phyloP scores from a whole-genome alignment of 2,797 vertebrate species.

The Rachycentron canadum region DNA sequence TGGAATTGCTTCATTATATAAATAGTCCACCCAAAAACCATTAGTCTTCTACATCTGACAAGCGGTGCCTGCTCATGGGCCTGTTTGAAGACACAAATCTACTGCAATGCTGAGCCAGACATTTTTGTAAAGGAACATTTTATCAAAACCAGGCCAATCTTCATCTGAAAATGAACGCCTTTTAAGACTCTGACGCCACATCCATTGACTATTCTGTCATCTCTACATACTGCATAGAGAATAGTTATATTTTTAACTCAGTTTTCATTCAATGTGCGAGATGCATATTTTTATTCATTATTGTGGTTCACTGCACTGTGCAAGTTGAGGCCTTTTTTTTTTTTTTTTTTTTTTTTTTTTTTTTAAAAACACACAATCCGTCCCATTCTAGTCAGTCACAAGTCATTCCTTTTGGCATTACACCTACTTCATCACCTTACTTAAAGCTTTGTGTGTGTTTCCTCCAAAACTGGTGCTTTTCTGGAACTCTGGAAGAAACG shows the following conservation, averaged over 20 bases:
- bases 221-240: constrained; percentile 18
- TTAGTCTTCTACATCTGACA: constrained; percentile 66
- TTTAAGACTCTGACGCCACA: constrained; percentile 43
- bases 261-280: constrained; percentile 28
- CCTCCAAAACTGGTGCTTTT: neutral
- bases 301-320: neutral
- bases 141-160: constrained; percentile 59
- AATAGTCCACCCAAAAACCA: constrained; percentile 61
- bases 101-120: constrained; percentile 62
- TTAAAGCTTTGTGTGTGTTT: neutral
- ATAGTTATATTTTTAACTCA: constrained; percentile 39
- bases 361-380: neutral
- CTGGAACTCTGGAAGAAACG: neutral
- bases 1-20: constrained; percentile 63
- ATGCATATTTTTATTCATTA: constrained; percentile 4
- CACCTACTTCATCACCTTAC: constrained; percentile 1
- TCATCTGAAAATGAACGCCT: constrained; percentile 54
- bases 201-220: constrained; percentile 47
- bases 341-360: neutral
- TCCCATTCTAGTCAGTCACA: neutral
- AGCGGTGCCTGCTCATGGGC: constrained; percentile 49
- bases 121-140: constrained; percentile 62
- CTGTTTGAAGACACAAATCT: constrained; percentile 61
- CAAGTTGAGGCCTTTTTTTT: neutral
- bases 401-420: neutral